phyloP scores from a whole-genome alignment of 2,797 vertebrate species.

The Oceanodroma leucorhoa region DNA sequence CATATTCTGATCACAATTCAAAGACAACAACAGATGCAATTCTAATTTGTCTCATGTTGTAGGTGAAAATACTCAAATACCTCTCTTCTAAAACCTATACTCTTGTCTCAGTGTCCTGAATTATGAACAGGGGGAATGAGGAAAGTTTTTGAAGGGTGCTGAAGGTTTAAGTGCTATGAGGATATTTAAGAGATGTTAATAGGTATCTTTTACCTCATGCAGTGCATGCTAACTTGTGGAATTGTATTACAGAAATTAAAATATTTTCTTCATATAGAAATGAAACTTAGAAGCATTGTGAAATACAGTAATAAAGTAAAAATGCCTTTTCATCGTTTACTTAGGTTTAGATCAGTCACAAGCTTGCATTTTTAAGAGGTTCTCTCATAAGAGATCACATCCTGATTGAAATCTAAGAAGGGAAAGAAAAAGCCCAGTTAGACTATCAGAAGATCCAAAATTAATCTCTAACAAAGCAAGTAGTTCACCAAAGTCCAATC shows the following conservation, averaged over 20 bases:
- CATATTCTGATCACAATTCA: background rate
- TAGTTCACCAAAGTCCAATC: background rate
- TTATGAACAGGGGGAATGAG: background rate
- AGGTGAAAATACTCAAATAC: background rate
- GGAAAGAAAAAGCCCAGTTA: background rate
- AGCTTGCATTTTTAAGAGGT: background rate
- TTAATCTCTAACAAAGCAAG: constrained; percentile 5
- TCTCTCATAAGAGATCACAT: background rate
- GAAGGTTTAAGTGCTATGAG: background rate
- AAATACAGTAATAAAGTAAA: background rate
- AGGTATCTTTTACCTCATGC: background rate
- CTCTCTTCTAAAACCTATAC: background rate
- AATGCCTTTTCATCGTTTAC: background rate
- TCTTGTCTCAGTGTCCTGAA: background rate
- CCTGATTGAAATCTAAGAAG: background rate
- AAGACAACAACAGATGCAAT: background rate
- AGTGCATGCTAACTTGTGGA: background rate
- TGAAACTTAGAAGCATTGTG: background rate
- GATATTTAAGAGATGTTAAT: background rate
- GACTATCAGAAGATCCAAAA: background rate
- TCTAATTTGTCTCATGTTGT: background rate
- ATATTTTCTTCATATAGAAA: background rate
- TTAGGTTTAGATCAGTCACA: background rate
- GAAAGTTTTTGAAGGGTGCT: background rate
- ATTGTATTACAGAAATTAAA: background rate